These are phyloP conservation scores for Labrus mixtus DNA, from an alignment of 2,113 vertebrate genomes.

Conservation along the genomic window DNA sequence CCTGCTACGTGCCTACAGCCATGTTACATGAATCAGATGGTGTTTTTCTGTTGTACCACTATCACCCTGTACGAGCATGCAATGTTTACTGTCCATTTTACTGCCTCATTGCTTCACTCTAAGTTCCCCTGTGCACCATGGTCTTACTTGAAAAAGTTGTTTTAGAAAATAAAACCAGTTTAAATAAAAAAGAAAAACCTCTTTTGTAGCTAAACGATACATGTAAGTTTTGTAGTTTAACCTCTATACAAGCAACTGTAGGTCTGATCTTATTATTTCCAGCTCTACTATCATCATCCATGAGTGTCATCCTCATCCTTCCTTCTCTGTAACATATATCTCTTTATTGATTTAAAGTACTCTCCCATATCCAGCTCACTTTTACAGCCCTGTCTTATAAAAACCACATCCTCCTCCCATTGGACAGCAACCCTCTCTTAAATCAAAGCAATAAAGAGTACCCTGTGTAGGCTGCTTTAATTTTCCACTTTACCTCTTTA, in stretches of 20 bases:
- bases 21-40: conserved; percentile 36
- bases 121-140: neutral
- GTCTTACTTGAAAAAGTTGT: neutral
- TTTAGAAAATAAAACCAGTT: conserved; percentile 2
- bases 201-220: no score
- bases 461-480: conserved; percentile 15
- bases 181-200: neutral
- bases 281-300: no score
- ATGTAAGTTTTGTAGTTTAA: no score
- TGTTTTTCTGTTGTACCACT: conserved; percentile 43
- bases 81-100: conserved; percentile 35
- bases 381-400: conserved; percentile 63
- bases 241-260: neutral
- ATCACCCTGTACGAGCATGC: conserved; percentile 1
- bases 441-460: conserved; percentile 68
- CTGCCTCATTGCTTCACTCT: conserved; percentile 25
- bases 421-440: conserved; percentile 57
- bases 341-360: conserved; percentile 60
- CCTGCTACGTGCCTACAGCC: conserved; percentile 27
- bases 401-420: conserved; percentile 58
- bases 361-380: conserved; percentile 35
- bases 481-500: conserved; percentile 21
- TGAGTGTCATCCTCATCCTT: conserved; percentile 25
- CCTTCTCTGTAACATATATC: conserved; percentile 11
- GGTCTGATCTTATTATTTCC: neutral